phyloP scores from a whole-genome alignment of 1,140 invertebrate genomes.

The Neodiprion lecontei region DNA sequence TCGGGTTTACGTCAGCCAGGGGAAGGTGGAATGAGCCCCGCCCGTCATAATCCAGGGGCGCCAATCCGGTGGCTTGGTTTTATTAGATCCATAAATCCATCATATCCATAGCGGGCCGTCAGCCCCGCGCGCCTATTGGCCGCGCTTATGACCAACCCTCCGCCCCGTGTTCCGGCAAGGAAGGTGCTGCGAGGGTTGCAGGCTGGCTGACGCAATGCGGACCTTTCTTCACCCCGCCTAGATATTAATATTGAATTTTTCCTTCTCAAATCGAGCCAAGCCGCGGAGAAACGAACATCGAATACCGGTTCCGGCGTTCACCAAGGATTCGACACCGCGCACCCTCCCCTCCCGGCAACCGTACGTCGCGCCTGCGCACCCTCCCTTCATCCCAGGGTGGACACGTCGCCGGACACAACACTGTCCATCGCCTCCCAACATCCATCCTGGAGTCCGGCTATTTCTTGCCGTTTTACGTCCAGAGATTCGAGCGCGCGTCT shows the following conservation, averaged over 20 bases:
- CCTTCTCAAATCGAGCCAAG: slow-evolving; percentile 10
- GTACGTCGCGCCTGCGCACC: not conserved
- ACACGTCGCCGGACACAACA: not conserved
- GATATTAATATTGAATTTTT: slow-evolving; percentile 61
- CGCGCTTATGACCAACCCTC: slow-evolving; percentile 33
- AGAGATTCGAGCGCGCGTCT: too few species aligned
- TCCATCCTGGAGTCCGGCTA: not conserved
- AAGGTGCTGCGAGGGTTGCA: not conserved
- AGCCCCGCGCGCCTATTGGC: slow-evolving; percentile 47
- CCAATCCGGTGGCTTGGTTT: slow-evolving; percentile 59
- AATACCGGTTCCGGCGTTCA: not conserved
- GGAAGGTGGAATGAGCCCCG: slow-evolving; percentile 42
- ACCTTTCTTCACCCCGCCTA: slow-evolving; percentile 44
- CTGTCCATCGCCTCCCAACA: not conserved
- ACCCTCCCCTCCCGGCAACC: not conserved
- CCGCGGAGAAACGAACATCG: not conserved
- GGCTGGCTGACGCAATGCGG: slow-evolving; percentile 57
- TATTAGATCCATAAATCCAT: slow-evolving; percentile 68
- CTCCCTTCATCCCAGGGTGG: not conserved
- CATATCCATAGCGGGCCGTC: slow-evolving; percentile 57
- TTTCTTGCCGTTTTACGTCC: too few species aligned
- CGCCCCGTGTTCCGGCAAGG: slow-evolving; percentile 26
- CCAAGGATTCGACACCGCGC: not conserved
- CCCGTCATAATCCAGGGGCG: slow-evolving; percentile 61
- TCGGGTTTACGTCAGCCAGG: not conserved